These are phyloP conservation scores for Prunella fulvescens DNA, from an alignment of 2,113 vertebrate genomes.

Conservation along the genomic window DNA sequence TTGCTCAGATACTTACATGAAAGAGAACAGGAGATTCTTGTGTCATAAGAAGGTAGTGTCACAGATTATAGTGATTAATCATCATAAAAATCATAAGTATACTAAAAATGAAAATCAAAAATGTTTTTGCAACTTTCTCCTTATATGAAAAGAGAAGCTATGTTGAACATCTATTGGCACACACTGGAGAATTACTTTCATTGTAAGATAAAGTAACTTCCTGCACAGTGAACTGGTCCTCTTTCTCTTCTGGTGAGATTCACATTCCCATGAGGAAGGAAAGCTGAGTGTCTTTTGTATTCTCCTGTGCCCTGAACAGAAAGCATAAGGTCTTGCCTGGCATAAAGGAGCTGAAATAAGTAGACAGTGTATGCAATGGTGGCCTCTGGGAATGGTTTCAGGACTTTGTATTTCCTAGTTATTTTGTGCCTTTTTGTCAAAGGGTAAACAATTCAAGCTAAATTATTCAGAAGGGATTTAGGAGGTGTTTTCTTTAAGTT, in stretches of 20 bases:
- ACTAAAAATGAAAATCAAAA: background rate
- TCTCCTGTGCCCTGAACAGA: constrained; percentile 31
- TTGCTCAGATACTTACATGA: background rate
- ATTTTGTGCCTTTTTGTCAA: constrained; percentile 50
- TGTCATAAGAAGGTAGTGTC: background rate
- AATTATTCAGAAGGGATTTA: constrained; percentile 72
- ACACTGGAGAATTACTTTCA: background rate
- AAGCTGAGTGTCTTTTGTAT: constrained; percentile 26
- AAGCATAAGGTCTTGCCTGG: constrained; percentile 5
- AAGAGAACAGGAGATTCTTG: background rate
- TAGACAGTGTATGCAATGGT: background rate
- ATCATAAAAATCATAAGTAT: background rate
- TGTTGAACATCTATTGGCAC: background rate
- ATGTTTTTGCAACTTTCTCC: background rate
- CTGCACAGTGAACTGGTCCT: background rate
- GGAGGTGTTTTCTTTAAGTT: constrained; percentile 50
- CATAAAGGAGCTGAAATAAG: constrained; percentile 46
- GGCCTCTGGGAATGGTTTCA: constrained; percentile 55
- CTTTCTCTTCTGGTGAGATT: constrained; percentile 24
- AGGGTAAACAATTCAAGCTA: constrained; percentile 61
- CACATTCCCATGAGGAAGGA: constrained; percentile 49
- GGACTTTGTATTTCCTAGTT: constrained; percentile 51
- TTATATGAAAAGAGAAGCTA: background rate
- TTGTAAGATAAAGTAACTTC: constrained; percentile 12
- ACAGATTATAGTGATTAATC: background rate